Conservation (phyloP, 2,888 invertebrate species). For the Amiota communis region DNA sequence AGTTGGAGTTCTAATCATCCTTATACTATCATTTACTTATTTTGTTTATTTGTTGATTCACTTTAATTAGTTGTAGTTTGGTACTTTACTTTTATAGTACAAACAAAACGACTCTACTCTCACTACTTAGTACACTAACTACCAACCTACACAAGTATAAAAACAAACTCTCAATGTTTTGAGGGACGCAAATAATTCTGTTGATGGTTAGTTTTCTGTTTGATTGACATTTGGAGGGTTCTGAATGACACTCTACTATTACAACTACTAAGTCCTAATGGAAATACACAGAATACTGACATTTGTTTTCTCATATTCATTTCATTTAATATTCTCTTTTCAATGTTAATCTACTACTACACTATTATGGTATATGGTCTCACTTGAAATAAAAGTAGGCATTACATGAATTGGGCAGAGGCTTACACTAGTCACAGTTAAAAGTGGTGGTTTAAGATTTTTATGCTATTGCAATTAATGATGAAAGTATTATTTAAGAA, state of each 20-base stretch:
- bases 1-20: no score
- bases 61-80: conserved; percentile 17
- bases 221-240: no score
- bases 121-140: neutral
- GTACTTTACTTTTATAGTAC: no score
- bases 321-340: conserved; percentile 64
- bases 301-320: conserved; percentile 54
- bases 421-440: no score
- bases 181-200: no score
- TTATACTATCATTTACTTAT: neutral
- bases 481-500: no score
- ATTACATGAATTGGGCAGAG: conserved; percentile 54
- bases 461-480: no score
- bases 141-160: neutral
- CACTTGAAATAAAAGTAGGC: conserved; percentile 32
- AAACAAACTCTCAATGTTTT: neutral
- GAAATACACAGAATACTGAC: neutral
- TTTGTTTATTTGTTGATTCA: conserved; percentile 23
- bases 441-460: no score
- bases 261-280: neutral
- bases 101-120: no score
- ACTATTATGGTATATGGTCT: neutral
- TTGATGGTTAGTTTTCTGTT: no score
- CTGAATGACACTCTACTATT: no score
- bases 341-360: conserved; percentile 61